A percentile compares a stretch with the other conserved stretches of the same genome.
Evolutionary conservation across 2,113 vertebrate genomes (phyloP).

Genomic region (Calonectris borealis): DNA sequence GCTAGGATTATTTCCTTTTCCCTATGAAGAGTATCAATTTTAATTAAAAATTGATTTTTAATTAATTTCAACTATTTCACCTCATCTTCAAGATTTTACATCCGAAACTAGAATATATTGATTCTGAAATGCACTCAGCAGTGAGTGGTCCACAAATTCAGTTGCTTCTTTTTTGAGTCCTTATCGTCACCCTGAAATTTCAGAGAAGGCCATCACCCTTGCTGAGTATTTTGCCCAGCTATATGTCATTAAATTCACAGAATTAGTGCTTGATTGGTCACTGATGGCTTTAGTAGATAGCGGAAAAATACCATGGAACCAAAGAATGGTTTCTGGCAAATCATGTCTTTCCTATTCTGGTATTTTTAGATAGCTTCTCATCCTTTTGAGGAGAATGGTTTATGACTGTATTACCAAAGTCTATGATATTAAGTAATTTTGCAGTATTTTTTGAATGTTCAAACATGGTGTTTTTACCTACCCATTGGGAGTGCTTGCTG

Average conservation of each 20-base stretch:
- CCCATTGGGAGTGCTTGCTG: not conserved
- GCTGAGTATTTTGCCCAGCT: not conserved
- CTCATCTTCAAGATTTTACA: not conserved
- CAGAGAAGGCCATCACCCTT: not conserved
- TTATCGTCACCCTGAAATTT: not conserved
- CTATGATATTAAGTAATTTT: not conserved
- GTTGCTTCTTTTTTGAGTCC: not conserved
- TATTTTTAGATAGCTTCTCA: not conserved
- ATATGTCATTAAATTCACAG: not conserved
- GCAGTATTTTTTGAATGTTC: not conserved
- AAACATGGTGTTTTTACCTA: not conserved
- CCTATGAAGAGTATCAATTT: not conserved
- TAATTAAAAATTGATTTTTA: not conserved
- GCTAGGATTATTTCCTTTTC: not conserved
- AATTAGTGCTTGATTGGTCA: not conserved
- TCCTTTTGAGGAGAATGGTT: not conserved
- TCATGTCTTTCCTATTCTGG: not conserved
- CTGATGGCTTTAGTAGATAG: not conserved
- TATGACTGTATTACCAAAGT: not conserved
- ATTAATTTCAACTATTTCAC: not conserved
- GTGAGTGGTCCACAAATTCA: not conserved
- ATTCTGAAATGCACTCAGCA: not conserved
- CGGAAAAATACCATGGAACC: not conserved
- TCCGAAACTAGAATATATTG: not conserved
- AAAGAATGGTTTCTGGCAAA: not conserved